Base-by-base conservation (phyloP, 2,113 vertebrate genomes). In the Elephantulus edwardii region DNA sequence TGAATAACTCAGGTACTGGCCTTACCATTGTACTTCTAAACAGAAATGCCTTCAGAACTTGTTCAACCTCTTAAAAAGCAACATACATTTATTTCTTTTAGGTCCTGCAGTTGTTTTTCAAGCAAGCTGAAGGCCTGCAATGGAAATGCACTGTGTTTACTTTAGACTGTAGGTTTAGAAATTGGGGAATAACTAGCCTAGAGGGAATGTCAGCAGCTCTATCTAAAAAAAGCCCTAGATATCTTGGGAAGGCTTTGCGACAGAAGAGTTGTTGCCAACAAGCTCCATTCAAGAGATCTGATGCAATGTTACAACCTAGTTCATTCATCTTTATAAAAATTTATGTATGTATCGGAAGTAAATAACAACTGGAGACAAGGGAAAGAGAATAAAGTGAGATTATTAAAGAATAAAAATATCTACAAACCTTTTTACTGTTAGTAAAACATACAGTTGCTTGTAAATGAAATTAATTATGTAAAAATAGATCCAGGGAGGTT, bases 141-240 rank as follows among this genome's bases (percentile, higher is more conserved):
- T 95, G 96, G 96, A 96, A 96, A 96, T 89, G 96, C 92, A 93
- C 90, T 54, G 68, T 95, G 95, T 95, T 96, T 96, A 96, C 95
- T 93, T 95, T 70, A 95, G 76, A 93, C 16, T 10, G 46, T 40
- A 87, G 62, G 72, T 60, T 76, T 89, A 92, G 83, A 91, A 95
- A 93, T 76, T 91, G 88, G 95, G 95, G 94, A 96, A 86, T 96
- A 95, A 95, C 83, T 94, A 64, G 83, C 74, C 96, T 56, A 84
- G 80, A 91, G 96, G 96, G 95, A 96, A 90, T 91, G 94, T 54
- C 84, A 81, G 44, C 62, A 84, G 86, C 90, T 76, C 77, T 70
- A 44, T 83, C 94, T 96, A 95, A 93, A 96, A 94, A 95, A 92
- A 96, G 95, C 95, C 16, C 0, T 46, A 90, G 93, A 81, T 91